phyloP scores from a whole-genome alignment of 2,113 vertebrate species.

The Peromyscus leucopus region DNA sequence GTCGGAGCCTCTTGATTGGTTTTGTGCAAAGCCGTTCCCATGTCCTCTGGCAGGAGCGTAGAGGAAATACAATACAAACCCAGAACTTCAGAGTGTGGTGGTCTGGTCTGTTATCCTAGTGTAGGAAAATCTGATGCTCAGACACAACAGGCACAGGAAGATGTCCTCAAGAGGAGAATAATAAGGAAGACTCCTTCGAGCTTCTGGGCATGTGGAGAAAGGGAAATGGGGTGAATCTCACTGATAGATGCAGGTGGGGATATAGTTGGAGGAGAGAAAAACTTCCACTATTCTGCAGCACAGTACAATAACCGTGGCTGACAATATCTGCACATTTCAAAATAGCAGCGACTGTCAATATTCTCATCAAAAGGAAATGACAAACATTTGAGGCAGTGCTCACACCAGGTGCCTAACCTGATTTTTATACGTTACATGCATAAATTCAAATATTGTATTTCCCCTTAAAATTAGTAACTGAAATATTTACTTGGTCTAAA shows the following conservation, averaged over 20 bases:
- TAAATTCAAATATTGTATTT: neutral
- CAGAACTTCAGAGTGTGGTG: neutral
- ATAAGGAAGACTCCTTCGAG: no score
- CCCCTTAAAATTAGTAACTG: neutral
- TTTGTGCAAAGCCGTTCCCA: neutral
- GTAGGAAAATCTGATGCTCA: neutral
- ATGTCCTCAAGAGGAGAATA: neutral
- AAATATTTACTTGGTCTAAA: neutral
- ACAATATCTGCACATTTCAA: neutral
- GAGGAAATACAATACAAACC: neutral
- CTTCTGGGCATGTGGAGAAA: neutral
- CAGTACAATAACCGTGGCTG: neutral
- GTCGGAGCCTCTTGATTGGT: neutral
- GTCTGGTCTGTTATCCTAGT: neutral
- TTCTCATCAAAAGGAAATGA: neutral
- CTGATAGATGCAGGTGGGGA: no score
- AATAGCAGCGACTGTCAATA: neutral
- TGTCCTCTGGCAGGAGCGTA: neutral
- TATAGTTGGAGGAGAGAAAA: neutral
- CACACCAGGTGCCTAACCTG: no score
- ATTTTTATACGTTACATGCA: neutral
- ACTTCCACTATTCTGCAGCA: neutral
- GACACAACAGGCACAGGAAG: rapidly evolving
- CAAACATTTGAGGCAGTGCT: neutral
- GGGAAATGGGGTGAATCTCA: no score